Evolutionary conservation across 2,888 invertebrate species (phyloP), one percentile per base, ranked within the genome.

Genomic region (Coleophora deauratella): DNA sequence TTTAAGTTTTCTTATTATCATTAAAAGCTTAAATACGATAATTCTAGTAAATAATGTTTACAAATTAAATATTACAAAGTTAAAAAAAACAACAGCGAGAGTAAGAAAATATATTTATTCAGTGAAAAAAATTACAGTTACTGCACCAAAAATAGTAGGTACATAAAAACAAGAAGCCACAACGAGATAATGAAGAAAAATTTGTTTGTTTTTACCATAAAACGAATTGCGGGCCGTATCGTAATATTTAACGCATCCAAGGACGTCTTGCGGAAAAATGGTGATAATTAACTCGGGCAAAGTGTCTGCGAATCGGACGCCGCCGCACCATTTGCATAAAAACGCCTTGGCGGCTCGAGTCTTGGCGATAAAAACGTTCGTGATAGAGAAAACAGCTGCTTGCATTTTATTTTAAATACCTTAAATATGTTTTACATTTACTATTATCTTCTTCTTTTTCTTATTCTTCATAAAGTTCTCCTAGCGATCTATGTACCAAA

Each of bases 241-340:
- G 47, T 50, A 50, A 52, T 45, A 56, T 39, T 51, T 54, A 51
- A 51, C 53, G 49, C 50, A 42, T 51, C 41, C 54, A 50, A 52
- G 55, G 54, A 47, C 38, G 14, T 35, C 41, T 41, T 49, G 33
- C 38, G 43, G 41, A 40, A 47, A 52, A 51, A 54, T 46, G 47
- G 49, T 37, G 47, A 50, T 59, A 59, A 61, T 58, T 61, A 55
- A 51, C 53, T 31, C 36, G 21, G 21, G 38, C 40, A 40, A 15
- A 45, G 31, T 37, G 37, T 27, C 40, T 40, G 40, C 28, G 44
- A 44, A 44, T 41, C 35, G 41, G 40, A 14, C 27, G 37, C 14
- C 35, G 35, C 31, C 11, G 31, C 37, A 40, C 32, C 45, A 54
- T 58, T 57, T 57, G 52, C 55, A 54, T 51, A 49, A 51, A 56